Base-by-base conservation (phyloP, 2,888 invertebrate species). In the Sarcophaga variegata region DNA sequence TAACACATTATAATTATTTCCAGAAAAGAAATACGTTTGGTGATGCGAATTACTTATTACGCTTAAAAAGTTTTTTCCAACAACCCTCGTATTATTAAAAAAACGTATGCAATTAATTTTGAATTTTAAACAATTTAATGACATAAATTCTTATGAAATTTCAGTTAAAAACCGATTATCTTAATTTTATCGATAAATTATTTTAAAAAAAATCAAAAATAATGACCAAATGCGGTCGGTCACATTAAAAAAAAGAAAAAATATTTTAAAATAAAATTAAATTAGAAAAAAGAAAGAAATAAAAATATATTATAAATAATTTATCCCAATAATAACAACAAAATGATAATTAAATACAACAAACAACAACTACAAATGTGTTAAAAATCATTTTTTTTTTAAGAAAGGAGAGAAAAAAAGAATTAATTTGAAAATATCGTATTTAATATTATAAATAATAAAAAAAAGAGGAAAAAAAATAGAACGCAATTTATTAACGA, bases 131-230 rank as follows among this genome's bases (percentile, higher is more conserved):
- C 8, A 54, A 17, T 54, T 54, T 17, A 54, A 54, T 54, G 54
- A 54, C 17, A 5, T 14, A 12, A 54, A 14, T 54, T 54, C 54
- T 54, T 54, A 54, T 54, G 54, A 12, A 72, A 37, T 72, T 45
- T 59, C 17, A 54, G 70, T 22, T 47, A 45, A 69, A 20, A 78
- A 69, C 1, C 14, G 17, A 70, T 54, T 59, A 54, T 76, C 17
- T 54, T 54, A 54, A 54, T 14, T 54, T 69, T 70, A 70, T 59
- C 22, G 49, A 76, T 76, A 75, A 66, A 67, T 69, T 63, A 70
- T 76, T 69, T 45, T 62, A 64, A 63, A 45, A 62, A 62, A 64
- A 49, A 49, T 4, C 45, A 49, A 12, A 64, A 64, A 45, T 37
- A 37, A 59, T 12, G n/a, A 81, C 54, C 4, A 17, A 54, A 54